Evolutionary conservation across 2,113 vertebrate species (phyloP).

Genomic region (Hypanus sabinus): DNA sequence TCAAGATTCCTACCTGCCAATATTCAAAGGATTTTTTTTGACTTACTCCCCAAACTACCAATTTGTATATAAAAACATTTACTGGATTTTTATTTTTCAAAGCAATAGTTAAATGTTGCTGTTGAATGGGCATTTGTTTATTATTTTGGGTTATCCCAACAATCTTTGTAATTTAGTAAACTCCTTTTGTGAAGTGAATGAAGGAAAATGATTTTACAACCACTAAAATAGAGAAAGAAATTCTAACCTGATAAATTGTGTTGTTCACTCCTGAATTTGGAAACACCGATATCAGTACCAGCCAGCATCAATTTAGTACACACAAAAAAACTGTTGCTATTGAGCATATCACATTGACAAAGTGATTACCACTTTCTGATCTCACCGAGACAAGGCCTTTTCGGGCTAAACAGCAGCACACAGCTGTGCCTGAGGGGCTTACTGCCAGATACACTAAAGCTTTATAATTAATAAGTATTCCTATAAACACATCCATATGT

Average conservation of each 20-base stretch:
- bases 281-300: not conserved
- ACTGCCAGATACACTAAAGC: conserved; percentile 5
- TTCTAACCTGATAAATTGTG: not conserved
- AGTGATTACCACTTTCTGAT: not conserved
- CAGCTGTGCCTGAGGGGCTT: not conserved
- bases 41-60: not conserved
- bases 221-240: not conserved
- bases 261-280: not conserved
- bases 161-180: not conserved
- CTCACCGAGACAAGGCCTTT: not conserved
- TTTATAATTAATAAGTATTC: not conserved
- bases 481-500: conserved; percentile 3
- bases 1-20: not conserved
- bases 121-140: not conserved
- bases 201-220: not conserved
- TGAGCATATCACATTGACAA: not conserved
- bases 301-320: not conserved
- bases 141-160: not conserved
- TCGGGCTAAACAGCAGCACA: not conserved
- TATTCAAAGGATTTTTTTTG: not conserved
- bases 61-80: not conserved
- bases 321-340: not conserved
- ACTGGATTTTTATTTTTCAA: not conserved
- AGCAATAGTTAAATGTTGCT: not conserved
- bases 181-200: not conserved